Evolutionary conservation across 2,113 vertebrate genomes (phyloP), one percentile per base, ranked within the genome.

Genomic region (Struthidea cinerea): DNA sequence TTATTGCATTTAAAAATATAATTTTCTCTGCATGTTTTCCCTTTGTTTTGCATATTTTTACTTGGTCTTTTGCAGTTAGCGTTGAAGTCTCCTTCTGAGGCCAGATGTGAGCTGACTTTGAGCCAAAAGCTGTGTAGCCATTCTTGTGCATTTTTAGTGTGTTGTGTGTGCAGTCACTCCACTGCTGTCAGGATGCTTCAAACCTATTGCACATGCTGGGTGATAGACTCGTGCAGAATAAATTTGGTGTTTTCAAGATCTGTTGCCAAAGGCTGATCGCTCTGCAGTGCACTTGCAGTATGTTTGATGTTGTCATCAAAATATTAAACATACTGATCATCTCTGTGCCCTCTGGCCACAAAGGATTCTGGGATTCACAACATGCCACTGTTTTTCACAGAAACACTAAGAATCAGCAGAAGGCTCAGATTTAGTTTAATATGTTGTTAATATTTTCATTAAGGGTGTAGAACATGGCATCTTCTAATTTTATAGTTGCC

Each of bases 281-380:
- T 90, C 87, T 52, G 80, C 49, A 68, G 41, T 79, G 44, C 67
- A 12, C 61, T 89, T 79, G 67, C 8, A 15, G 44, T 83, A 59
- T 76, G 44, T 39, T 79, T 93, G 76, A 80, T 84, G 59, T 84
- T 93, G 87, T 78, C 87, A 89, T 95, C 71, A 59, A 88, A 94
- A 90, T 85, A 85, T 47, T 75, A 85, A 94, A 68, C 35, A n/a
- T 63, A 39, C 56, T 85, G 83, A 88, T 94, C 61, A 42, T 68
- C 71, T 57, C 55, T 82, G 21, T 94, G 77, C 86, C 64, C 52
- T 46, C 39, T 92, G 76, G 75, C 61, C 67, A 26, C 47, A 46
- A 19, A 89, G 71, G 89, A 76, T 79, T 85, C 71, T 90, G 87
- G 44, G 67, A 83, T 89, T 93, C 71, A 55, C 80, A 94, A 33